phyloP scores from a whole-genome alignment of 2,797 vertebrate species.

The Anguilla anguilla region DNA sequence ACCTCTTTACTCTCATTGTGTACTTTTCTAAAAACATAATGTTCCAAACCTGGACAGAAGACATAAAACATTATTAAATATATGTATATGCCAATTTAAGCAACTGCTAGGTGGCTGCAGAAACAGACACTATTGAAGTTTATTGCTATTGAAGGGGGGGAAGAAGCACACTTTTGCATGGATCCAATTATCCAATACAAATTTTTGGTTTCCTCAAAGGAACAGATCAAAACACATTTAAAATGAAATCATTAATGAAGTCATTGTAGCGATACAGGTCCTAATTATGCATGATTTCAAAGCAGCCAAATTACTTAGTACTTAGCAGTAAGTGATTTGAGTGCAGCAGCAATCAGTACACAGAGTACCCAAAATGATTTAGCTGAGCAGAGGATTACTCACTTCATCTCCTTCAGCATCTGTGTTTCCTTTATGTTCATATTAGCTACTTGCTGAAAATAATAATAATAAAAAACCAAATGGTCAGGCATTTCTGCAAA shows the following conservation, averaged over 20 bases:
- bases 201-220: not conserved
- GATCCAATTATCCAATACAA: not conserved
- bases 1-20: not conserved
- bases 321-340: too few relatives aligned
- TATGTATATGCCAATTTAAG: too few relatives aligned
- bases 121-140: not conserved
- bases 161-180: not conserved
- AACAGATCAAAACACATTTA: not conserved
- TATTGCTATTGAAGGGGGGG: too few relatives aligned
- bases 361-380: not conserved
- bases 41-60: not conserved
- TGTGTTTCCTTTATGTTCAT: not conserved
- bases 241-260: not conserved
- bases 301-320: not conserved
- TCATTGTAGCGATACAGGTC: not conserved
- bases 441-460: not conserved
- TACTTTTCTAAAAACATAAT: too few relatives aligned
- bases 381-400: not conserved
- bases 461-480: not conserved
- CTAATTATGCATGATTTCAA: not conserved
- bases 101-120: not conserved
- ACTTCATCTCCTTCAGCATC: not conserved
- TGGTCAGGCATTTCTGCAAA: not conserved
- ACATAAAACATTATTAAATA: not conserved
- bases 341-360: too few relatives aligned